phyloP scores from a whole-genome alignment of 2,888 invertebrate species.

The Sinohyriopsis cumingii region DNA sequence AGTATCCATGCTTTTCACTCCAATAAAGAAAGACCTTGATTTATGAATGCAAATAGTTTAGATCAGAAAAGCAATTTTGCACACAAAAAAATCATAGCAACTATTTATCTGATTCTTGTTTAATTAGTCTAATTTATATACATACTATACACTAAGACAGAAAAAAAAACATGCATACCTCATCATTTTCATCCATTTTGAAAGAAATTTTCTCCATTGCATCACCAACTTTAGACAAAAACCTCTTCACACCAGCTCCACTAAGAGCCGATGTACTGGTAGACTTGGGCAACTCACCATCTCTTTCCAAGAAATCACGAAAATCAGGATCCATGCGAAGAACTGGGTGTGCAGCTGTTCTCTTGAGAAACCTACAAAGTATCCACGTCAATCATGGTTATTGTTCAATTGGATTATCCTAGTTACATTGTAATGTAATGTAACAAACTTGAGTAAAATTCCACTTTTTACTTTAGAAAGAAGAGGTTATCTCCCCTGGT shows the following conservation, averaged over 20 bases:
- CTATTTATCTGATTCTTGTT: constrained; percentile 1
- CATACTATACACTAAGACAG: neutral
- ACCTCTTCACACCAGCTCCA: constrained; percentile 93
- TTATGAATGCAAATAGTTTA: no score
- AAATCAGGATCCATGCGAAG: constrained; percentile 89
- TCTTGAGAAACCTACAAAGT: constrained; percentile 63
- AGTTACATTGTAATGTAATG: neutral
- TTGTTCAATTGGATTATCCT: neutral
- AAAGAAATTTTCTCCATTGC: constrained; percentile 98
- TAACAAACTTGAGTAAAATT: no score
- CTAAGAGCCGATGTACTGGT: constrained; percentile 96
- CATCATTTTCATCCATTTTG: constrained; percentile 99
- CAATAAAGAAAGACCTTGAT: no score
- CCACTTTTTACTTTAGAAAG: no score
- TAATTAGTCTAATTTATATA: neutral
- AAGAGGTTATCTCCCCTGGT: no score
- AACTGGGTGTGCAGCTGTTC: constrained; percentile 67
- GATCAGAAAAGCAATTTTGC: no score
- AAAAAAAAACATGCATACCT: constrained; percentile 76
- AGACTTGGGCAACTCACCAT: constrained; percentile 93
- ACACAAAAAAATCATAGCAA: neutral
- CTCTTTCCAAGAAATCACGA: constrained; percentile 95
- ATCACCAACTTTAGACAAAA: constrained; percentile 97
- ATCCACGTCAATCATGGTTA: neutral
- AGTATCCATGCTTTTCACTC: no score